Percentiles rank a stretch among this genome's conserved stretches.
Evolutionary conservation across 2,797 vertebrate species (phyloP).

Genomic region (Acrocephalus scirpaceus): DNA sequence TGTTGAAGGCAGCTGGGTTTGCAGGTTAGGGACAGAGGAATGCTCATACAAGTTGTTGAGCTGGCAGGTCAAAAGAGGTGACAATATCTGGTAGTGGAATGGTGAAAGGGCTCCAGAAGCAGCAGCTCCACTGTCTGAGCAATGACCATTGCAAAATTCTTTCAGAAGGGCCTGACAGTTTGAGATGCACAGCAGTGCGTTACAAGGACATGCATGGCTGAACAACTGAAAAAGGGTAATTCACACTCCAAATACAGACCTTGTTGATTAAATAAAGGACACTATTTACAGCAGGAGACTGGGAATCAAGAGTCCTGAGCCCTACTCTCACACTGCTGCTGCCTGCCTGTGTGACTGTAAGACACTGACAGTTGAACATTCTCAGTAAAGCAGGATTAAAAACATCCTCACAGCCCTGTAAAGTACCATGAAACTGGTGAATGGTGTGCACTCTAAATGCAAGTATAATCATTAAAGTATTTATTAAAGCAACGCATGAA

Average conservation of each 20-base stretch:
- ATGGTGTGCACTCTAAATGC: not conserved
- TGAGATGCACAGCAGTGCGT: not conserved
- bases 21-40: not conserved
- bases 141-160: not conserved
- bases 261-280: slow-evolving; percentile 14
- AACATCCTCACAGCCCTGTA: slow-evolving; percentile 4
- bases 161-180: not conserved
- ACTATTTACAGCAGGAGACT: not conserved
- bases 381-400: not conserved
- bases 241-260: slow-evolving; percentile 8
- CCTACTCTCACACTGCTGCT: not conserved
- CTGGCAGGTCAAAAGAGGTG: not conserved
- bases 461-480: not conserved
- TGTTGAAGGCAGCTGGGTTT: not conserved
- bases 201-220: not conserved
- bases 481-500: slow-evolving; percentile 26
- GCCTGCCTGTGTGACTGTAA: too few relatives aligned
- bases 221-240: not conserved
- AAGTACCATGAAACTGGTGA: not conserved
- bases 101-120: not conserved
- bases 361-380: not conserved
- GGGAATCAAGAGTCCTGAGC: not conserved
- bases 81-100: not conserved
- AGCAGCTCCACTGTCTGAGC: not conserved
- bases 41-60: not conserved